Evolutionary conservation across 2,888 invertebrate genomes (phyloP).

Genomic region (Ormyrus thymus): DNA sequence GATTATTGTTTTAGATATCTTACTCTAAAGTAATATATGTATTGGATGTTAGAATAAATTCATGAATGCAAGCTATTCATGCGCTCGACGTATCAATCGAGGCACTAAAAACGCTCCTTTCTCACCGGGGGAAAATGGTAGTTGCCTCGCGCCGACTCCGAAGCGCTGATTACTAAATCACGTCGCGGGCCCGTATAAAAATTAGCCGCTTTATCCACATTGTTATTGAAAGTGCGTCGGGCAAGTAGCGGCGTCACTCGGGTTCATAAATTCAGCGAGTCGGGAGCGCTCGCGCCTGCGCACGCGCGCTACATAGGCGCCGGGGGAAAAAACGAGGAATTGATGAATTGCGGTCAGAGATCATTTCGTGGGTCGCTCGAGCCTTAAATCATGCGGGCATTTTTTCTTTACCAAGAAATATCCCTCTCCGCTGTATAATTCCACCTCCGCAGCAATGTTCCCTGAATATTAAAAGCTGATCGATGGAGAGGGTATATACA

Average conservation of each 20-base stretch:
- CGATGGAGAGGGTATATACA: conserved; percentile 52
- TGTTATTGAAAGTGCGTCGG: conserved; percentile 36
- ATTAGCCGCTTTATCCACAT: conserved; percentile 47
- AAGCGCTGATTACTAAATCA: conserved; percentile 35
- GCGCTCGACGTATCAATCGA: neutral
- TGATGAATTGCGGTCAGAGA: conserved; percentile 57
- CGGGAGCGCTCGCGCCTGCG: neutral
- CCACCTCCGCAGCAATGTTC: conserved; percentile 32
- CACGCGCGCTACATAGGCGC: neutral
- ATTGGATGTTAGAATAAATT: neutral
- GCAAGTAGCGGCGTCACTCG: conserved; percentile 4
- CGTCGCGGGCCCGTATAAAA: neutral
- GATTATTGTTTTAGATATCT: too few relatives aligned
- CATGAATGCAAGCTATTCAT: neutral
- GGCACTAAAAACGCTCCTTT: too few relatives aligned
- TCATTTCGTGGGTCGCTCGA: conserved; percentile 52
- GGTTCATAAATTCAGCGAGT: conserved; percentile 47
- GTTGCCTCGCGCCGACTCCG: too few relatives aligned
- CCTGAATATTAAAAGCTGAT: conserved; percentile 56
- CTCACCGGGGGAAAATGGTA: too few relatives aligned
- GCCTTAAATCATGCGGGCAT: conserved; percentile 50
- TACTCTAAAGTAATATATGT: neutral
- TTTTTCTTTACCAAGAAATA: conserved; percentile 37
- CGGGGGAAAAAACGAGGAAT: conserved; percentile 26
- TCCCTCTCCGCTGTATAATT: conserved; percentile 28